Evolutionary conservation across 2,888 invertebrate genomes (phyloP).

Genomic region (Siphonodentalium dalli): DNA sequence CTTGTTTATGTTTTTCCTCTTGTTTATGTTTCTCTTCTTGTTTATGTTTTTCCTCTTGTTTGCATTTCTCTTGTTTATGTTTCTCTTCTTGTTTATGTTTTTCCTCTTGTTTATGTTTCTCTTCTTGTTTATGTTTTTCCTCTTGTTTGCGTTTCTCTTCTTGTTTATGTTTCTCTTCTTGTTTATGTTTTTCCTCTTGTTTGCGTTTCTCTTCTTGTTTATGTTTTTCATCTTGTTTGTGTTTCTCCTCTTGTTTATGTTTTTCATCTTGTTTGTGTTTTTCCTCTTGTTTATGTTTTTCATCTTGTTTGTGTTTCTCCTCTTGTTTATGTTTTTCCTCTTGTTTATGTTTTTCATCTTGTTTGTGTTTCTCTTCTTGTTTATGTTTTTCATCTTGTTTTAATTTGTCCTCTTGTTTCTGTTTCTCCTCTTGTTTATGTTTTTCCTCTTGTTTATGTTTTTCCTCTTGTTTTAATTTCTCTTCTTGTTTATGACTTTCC

Average conservation of each 20-base stretch:
- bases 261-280: slow-evolving; percentile 22
- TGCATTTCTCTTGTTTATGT: slow-evolving; percentile 29
- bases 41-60: slow-evolving; percentile 22
- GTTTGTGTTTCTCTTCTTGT: slow-evolving; percentile 24
- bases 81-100: slow-evolving; percentile 31
- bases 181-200: slow-evolving; percentile 28
- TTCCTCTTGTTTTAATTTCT: slow-evolving; percentile 24
- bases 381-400: slow-evolving; percentile 22
- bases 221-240: slow-evolving; percentile 28
- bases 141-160: slow-evolving; percentile 19
- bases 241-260: slow-evolving; percentile 21
- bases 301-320: slow-evolving; percentile 28
- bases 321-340: slow-evolving; percentile 13
- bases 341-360: slow-evolving; percentile 28
- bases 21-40: slow-evolving; percentile 17
- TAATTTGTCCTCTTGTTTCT: slow-evolving; percentile 15
- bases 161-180: slow-evolving; percentile 20
- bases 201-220: slow-evolving; percentile 12
- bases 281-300: too few species aligned
- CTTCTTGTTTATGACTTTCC: slow-evolving; percentile 28
- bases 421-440: slow-evolving; percentile 14
- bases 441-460: slow-evolving; percentile 23
- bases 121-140: slow-evolving; percentile 12
- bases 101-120: slow-evolving; percentile 31
- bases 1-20: slow-evolving; percentile 13